phyloP scores from a whole-genome alignment of 2,113 vertebrate genomes.

The Pao palembangensis region DNA sequence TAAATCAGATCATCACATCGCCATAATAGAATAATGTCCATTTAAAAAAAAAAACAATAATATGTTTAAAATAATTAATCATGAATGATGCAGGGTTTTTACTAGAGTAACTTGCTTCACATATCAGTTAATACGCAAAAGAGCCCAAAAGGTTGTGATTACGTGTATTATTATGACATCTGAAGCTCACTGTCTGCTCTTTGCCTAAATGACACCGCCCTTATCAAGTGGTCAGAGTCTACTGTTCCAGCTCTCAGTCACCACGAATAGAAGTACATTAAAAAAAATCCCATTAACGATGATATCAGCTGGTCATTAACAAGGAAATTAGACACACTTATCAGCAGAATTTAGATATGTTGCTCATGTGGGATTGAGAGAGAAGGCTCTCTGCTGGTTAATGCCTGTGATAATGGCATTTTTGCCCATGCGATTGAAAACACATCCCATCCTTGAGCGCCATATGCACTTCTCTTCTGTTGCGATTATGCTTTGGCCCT shows the following conservation, averaged over 20 bases:
- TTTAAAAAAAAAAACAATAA: no score
- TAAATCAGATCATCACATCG: no score
- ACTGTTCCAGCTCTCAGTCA: conserved; percentile 35
- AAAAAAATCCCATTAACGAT: conserved; percentile 55
- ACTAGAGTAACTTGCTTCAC: no score
- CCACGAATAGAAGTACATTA: conserved; percentile 65
- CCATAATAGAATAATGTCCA: no score
- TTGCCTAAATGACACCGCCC: conserved; percentile 16
- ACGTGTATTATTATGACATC: no score
- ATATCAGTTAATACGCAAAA: no score
- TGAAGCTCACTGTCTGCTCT: neutral
- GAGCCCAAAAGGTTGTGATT: no score
- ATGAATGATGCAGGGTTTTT: no score
- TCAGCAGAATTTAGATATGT: conserved; percentile 37
- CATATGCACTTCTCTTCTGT: neutral
- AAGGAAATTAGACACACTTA: conserved; percentile 61
- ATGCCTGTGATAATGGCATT: neutral
- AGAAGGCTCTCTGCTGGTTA: conserved; percentile 14
- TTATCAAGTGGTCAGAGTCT: conserved; percentile 27
- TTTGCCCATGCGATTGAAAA: conserved; percentile 1
- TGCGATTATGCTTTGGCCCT: neutral
- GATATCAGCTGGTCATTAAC: conserved; percentile 52
- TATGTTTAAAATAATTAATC: no score
- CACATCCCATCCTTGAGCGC: neutral
- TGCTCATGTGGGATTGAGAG: conserved; percentile 13